Evolutionary conservation across 2,113 vertebrate genomes (phyloP).

Genomic region (Rattus rattus): DNA sequence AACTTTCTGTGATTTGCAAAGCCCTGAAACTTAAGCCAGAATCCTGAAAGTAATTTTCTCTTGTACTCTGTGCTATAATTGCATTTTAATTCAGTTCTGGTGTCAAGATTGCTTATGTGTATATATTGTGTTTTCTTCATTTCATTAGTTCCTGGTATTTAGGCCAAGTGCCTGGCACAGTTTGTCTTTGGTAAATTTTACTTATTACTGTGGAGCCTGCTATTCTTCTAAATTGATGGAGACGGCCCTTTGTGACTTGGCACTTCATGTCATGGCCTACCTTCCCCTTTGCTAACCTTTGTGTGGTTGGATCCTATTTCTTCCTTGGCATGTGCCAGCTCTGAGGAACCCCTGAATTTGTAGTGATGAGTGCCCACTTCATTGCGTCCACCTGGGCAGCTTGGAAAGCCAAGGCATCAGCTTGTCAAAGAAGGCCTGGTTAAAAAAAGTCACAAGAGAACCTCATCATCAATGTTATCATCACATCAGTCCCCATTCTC

Average conservation of each 20-base stretch:
- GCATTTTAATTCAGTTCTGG: conserved; percentile 64
- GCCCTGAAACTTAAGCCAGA: conserved; percentile 39
- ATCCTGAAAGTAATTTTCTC: conserved; percentile 65
- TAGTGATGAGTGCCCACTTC: neutral
- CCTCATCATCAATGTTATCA: conserved; percentile 1
- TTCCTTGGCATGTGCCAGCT: neutral
- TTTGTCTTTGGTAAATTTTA: conserved; percentile 20
- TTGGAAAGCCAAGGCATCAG: neutral
- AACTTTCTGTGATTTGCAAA: conserved; percentile 41
- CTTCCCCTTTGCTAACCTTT: neutral
- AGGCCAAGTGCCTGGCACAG: conserved; percentile 25
- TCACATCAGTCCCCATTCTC: neutral
- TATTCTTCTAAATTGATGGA: neutral
- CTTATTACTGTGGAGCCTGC: neutral
- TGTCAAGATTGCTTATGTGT: neutral
- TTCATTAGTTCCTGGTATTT: conserved; percentile 57
- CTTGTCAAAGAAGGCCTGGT: conserved; percentile 34
- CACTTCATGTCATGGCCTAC: neutral
- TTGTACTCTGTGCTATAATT: conserved; percentile 57
- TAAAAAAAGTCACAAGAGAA: conserved; percentile 37
- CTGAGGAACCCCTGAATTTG: neutral
- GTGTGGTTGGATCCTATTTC: neutral
- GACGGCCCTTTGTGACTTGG: neutral
- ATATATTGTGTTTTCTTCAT: conserved; percentile 29
- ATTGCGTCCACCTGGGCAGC: conserved; percentile 21